These are phyloP conservation scores for Procavia capensis DNA, from an alignment of 2,113 vertebrate species.

Conservation along the genomic window DNA sequence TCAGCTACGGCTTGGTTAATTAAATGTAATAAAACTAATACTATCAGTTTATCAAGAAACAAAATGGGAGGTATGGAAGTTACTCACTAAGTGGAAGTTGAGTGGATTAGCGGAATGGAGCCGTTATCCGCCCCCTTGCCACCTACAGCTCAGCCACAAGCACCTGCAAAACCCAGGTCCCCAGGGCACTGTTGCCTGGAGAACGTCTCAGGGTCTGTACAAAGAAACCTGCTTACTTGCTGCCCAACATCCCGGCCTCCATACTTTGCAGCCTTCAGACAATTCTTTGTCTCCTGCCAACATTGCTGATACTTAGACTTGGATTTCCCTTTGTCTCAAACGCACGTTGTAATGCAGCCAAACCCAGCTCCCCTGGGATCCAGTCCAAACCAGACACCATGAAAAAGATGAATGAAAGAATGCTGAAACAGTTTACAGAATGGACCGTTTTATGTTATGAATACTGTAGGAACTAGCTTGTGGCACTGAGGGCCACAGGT, in stretches of 20 bases:
- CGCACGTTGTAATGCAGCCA: background rate
- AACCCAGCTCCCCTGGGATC: background rate
- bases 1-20: slow-evolving; percentile 27
- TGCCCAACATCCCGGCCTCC: background rate
- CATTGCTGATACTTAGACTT: background rate
- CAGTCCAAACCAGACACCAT: background rate
- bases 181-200: fast-evolving
- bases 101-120: background rate
- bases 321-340: background rate
- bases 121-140: background rate
- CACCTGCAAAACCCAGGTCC: background rate
- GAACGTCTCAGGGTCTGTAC: background rate
- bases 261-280: background rate
- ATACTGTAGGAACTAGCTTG: background rate
- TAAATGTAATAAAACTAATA: slow-evolving; percentile 23
- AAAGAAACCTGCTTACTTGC: fast-evolving
- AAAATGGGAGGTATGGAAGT: background rate
- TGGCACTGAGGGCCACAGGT: background rate
- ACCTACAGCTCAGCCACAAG: background rate
- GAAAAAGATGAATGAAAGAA: background rate
- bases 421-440: background rate
- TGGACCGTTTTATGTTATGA: background rate
- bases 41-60: background rate
- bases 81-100: background rate
- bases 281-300: background rate